Evolutionary conservation across 23 tunicate species (phyloP), one percentile per base, ranked within the genome.

Genomic region (Styela plicata): DNA sequence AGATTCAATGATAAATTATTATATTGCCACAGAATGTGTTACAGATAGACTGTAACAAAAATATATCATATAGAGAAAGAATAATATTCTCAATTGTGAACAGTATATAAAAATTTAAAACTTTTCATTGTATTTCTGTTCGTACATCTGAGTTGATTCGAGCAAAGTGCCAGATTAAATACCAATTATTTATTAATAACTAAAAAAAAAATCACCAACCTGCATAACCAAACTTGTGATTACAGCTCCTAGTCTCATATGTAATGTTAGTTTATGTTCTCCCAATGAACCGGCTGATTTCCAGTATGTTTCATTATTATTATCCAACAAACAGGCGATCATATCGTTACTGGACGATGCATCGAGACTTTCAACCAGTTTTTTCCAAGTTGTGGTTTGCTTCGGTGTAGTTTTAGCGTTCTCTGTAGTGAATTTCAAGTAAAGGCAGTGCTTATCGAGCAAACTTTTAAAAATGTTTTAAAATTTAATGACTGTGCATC

Each of bases 151-250:
- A 22, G 65, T 62, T 21, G 22, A 62, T 62, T 21, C n/a, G 65
- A 62, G 65, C 22, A 23, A 23, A n/a, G n/a, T n/a, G n/a, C n/a
- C n/a, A n/a, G n/a, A n/a, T n/a, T n/a, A n/a, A n/a, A n/a, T n/a
- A n/a, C n/a, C n/a, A n/a, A n/a, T n/a, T n/a, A n/a, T n/a, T n/a
- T n/a, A n/a, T 44, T 5, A 44, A 44, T 44, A 44, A 5, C 57
- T 5, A 44, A 13, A 44, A 44, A 44, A 44, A 7, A 44, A 44
- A 44, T 5, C 13, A 44, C 10, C 28, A 17, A 88, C 94, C 84
- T 88, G 87, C 80, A 88, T 26, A 0, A 74, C 82, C 22, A 88
- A 84, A 31, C 82, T 61, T 57, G 76, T 78, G 26, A 88, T 44
- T 1, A 79, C 73, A 27, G 89, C 62, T 74, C 71, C 69, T 7